Conservation (phyloP, 2,888 invertebrate genomes). For the Acanthosepion esculentum region DNA sequence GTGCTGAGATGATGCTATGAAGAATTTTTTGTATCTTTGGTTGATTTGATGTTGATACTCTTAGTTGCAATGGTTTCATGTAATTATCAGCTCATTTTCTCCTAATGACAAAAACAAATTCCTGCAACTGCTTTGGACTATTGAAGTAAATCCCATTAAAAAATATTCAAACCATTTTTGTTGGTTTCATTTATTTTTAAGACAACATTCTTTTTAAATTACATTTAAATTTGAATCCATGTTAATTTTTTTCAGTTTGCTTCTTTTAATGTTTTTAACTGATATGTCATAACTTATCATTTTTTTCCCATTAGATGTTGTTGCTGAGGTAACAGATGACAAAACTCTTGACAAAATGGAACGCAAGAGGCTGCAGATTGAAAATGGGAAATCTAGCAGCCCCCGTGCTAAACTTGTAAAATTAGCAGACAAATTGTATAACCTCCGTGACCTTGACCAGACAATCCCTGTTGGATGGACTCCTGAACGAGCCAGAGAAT, state of each 20-base stretch:
- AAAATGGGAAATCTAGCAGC: conserved; percentile 78
- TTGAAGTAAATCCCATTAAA: too few relatives aligned
- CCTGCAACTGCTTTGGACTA: too few relatives aligned
- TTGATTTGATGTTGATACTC: too few relatives aligned
- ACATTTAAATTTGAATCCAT: too few relatives aligned
- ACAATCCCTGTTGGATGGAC: conserved; percentile 80
- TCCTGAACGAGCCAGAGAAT: conserved; percentile 78
- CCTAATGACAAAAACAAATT: too few relatives aligned
- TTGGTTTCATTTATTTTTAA: too few relatives aligned
- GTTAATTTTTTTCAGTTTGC: background rate
- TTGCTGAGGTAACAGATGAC: conserved; percentile 81
- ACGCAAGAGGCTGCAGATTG: conserved; percentile 81
- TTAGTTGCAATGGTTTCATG: too few relatives aligned
- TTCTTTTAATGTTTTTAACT: background rate
- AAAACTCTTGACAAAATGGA: conserved; percentile 81
- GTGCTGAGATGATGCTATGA: too few relatives aligned
- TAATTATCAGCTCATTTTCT: too few relatives aligned
- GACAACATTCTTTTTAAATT: too few relatives aligned
- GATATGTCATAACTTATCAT: background rate
- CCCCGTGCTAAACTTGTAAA: conserved; percentile 84
- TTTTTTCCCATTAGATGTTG: conserved; percentile 64
- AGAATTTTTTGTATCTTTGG: too few relatives aligned
- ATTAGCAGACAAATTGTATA: conserved; percentile 88
- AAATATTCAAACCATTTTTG: too few relatives aligned
- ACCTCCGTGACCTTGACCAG: conserved; percentile 82